phyloP scores from a whole-genome alignment of 2,888 invertebrate genomes.

The Hirtodrosophila histrioides region DNA sequence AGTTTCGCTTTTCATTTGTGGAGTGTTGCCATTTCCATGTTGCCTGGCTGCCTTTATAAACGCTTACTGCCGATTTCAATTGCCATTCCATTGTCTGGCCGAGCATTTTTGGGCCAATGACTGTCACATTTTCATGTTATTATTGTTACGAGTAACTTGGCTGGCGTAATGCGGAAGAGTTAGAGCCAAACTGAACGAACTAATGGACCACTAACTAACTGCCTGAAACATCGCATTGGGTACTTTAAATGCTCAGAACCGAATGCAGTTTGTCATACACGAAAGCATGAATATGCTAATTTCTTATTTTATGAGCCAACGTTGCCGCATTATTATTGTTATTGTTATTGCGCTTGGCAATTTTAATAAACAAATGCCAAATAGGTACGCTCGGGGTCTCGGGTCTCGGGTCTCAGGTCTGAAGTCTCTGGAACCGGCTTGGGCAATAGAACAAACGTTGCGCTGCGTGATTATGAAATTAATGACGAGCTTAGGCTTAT shows the following conservation, averaged over 20 bases:
- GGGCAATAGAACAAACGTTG: constrained; percentile 30
- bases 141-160: neutral
- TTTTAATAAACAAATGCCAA: constrained; percentile 65
- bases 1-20: constrained; percentile 71
- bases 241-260: constrained; percentile 28
- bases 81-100: constrained; percentile 40
- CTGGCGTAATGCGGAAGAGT: constrained; percentile 54
- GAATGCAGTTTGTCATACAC: constrained; percentile 59
- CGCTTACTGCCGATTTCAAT: constrained; percentile 32
- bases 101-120: constrained; percentile 55
- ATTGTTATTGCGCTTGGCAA: constrained; percentile 26
- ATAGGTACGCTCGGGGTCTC: constrained; percentile 22
- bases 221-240: neutral
- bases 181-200: constrained; percentile 33
- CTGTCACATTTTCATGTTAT: constrained; percentile 47
- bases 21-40: constrained; percentile 21
- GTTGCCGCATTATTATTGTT: constrained; percentile 14
- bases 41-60: constrained; percentile 21
- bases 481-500: constrained; percentile 56
- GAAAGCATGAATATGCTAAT: constrained; percentile 71
- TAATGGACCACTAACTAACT: constrained; percentile 13
- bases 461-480: constrained; percentile 49
- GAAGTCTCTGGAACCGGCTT: constrained; percentile 2
- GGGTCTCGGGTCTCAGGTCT: neutral
- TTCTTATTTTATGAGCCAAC: constrained; percentile 52